Evolutionary conservation across 2,113 vertebrate genomes (phyloP).

Genomic region (Chaetodon auriga): DNA sequence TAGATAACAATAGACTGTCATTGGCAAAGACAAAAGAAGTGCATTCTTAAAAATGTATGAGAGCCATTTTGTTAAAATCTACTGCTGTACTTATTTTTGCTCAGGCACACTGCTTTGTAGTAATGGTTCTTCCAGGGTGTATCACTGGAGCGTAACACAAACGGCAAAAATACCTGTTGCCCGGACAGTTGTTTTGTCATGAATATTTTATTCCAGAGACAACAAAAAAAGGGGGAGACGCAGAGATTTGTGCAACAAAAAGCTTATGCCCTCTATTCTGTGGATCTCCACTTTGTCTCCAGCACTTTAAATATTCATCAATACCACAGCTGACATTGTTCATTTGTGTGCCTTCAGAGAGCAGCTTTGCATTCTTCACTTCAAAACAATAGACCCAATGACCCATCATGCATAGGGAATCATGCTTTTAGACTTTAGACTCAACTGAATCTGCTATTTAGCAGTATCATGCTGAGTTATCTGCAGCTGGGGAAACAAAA

Average conservation of each 20-base stretch:
- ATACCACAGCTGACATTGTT: constrained; percentile 72
- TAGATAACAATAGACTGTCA: constrained; percentile 68
- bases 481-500: constrained; percentile 51
- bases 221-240: constrained; percentile 67
- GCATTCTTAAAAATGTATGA: constrained; percentile 73
- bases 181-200: constrained; percentile 69
- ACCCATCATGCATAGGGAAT: constrained; percentile 75
- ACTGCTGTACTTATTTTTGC: constrained; percentile 28
- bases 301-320: constrained; percentile 83
- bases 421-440: constrained; percentile 77
- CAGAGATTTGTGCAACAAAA: constrained; percentile 66
- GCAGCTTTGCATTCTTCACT: constrained; percentile 49
- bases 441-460: constrained; percentile 53
- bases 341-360: constrained; percentile 58
- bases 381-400: constrained; percentile 72
- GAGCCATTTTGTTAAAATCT: constrained; percentile 48
- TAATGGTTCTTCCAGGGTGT: constrained; percentile 32
- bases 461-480: constrained; percentile 29
- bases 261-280: constrained; percentile 45
- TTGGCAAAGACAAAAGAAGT: constrained; percentile 59
- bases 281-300: constrained; percentile 65
- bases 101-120: constrained; percentile 14
- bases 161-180: constrained; percentile 45
- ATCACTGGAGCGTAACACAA: background rate
- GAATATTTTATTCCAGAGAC: constrained; percentile 77